Evolutionary conservation across 2,888 invertebrate genomes (phyloP), one percentile per base, ranked within the genome.

Genomic region (Macaria liturata): DNA sequence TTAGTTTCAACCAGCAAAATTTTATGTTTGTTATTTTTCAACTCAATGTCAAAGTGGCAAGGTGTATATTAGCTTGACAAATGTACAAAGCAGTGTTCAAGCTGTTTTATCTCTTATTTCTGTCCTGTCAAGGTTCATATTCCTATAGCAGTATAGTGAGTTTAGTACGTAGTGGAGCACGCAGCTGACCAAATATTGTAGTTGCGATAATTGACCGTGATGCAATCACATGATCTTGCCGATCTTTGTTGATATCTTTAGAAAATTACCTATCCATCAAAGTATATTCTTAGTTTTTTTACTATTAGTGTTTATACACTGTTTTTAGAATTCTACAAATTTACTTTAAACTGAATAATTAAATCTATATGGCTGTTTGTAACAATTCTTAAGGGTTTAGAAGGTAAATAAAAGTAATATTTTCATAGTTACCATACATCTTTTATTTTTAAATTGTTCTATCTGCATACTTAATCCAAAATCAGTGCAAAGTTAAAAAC

Each of bases 141-240:
- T 42, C 9, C 9, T n/a, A 5, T n/a, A 9, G 7, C 9, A 8
- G 42, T 42, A 39, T 39, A 8, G 8, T 42, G 8, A n/a, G 8
- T 3, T 4, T 76, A 76, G 74, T 78, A 75, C 75, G 74, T 72
- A 75, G 75, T 71, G 78, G 78, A 79, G 78, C 78, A 78, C 87
- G 82, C 91, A 91, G 91, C 91, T 91, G 91, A 89, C 82, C 90
- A 91, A 91, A 91, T 91, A 91, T 89, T 90, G 88, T 88, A 85
- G 78, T 83, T 80, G 84, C 83, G 89, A 89, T 91, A 90, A 91
- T 91, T 91, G 89, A 83, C 81, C 81, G 84, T 90, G 90, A 89
- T 87, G 91, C 86, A 90, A 90, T 91, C 82, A 84, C 85, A 83
- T 84, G 89, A 85, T 85, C 84, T 84, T 72, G 70, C 70, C 72